phyloP scores from a whole-genome alignment of 2,797 vertebrate species.

The Uromys caudimaculatus region DNA sequence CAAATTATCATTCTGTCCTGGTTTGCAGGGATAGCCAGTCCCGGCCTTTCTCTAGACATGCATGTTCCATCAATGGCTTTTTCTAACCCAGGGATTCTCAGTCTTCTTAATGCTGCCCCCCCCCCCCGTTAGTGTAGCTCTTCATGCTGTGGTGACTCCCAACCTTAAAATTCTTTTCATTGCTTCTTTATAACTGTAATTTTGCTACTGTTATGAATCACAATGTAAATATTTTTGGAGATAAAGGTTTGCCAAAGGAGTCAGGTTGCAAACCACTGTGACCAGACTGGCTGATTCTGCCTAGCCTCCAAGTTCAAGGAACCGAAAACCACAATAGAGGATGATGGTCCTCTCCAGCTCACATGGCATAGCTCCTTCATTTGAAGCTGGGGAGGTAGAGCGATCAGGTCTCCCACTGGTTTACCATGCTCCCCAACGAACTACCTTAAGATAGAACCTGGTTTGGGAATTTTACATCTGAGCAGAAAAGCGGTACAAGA shows the following conservation, averaged over 20 bases:
- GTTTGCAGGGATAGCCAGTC: not conserved
- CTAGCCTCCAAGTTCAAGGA: not conserved
- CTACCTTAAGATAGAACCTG: not conserved
- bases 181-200: not conserved
- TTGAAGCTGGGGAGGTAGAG: not conserved
- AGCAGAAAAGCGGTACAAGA: not conserved
- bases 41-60: not conserved
- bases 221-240: not conserved
- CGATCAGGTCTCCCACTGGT: not conserved
- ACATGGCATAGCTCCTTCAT: not conserved
- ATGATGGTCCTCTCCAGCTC: not conserved
- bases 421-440: fast-evolving
- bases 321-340: not conserved
- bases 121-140: too few relatives aligned
- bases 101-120: not conserved
- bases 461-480: not conserved
- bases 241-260: not conserved
- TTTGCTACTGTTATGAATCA: not conserved
- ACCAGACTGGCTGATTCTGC: not conserved
- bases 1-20: not conserved
- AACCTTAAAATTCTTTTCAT: not conserved
- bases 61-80: too few relatives aligned
- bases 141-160: not conserved
- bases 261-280: not conserved
- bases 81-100: not conserved